These are phyloP conservation scores for Unio delphinus DNA, from an alignment of 2,888 invertebrate genomes.

Conservation along the genomic window DNA sequence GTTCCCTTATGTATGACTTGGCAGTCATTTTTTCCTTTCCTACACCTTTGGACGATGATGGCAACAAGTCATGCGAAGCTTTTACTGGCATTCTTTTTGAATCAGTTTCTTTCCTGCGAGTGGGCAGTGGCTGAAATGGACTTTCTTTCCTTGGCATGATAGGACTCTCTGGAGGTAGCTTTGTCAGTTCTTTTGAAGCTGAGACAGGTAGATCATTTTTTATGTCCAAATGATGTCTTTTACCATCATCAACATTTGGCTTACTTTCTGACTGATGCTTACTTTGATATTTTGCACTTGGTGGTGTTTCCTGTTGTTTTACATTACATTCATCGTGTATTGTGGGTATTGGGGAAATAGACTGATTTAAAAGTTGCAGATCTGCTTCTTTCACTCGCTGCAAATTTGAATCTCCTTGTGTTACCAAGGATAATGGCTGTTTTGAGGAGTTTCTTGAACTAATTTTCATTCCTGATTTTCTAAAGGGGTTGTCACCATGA, in stretches of 20 bases:
- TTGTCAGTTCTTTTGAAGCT: neutral
- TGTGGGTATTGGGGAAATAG: conserved; percentile 26
- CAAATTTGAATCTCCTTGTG: conserved; percentile 25
- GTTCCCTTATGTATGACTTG: too few species aligned
- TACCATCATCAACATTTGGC: conserved; percentile 7
- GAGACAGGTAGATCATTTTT: conserved; percentile 23
- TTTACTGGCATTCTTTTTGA: conserved; percentile 21
- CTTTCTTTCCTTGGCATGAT: conserved; percentile 47
- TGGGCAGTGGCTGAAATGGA: conserved; percentile 43
- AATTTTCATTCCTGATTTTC: conserved; percentile 28
- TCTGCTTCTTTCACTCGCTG: conserved; percentile 22
- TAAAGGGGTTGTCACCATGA: conserved; percentile 35
- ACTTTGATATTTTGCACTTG: conserved; percentile 6
- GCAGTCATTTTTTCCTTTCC: too few species aligned
- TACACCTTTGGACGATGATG: too few species aligned
- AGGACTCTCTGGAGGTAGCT: conserved; percentile 31
- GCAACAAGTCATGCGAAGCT: conserved; percentile 26
- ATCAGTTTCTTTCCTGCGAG: conserved; percentile 17
- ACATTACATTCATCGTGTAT: neutral
- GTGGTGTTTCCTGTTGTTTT: conserved; percentile 5
- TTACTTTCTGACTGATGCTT: conserved; percentile 6
- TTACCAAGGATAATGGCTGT: conserved; percentile 26
- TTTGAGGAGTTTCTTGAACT: conserved; percentile 4
- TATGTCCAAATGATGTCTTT: neutral
- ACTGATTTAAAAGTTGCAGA: conserved; percentile 28